Evolutionary conservation across 1,140 invertebrate species (phyloP), one percentile per base, ranked within the genome.

Genomic region (Neuroterus valhalla): DNA sequence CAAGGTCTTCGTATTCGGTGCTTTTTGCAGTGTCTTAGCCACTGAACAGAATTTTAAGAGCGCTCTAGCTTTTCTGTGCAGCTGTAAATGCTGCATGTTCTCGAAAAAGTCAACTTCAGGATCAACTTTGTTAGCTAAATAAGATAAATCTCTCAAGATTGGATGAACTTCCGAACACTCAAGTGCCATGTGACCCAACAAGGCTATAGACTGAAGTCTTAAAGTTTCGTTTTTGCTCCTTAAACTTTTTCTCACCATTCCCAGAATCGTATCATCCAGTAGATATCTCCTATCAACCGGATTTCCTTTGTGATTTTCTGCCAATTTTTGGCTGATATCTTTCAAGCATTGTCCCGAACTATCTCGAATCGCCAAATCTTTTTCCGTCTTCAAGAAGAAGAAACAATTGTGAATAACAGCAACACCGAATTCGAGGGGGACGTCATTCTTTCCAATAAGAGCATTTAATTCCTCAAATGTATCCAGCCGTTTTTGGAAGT

Each of bases 71-170:
- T 95, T 93, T 79, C 96, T 92, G 83, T 98, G 96, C 15, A 94
- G 89, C 90, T 98, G 95, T 45, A 96, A 88, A 91, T 99, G 98
- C 44, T 93, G 92, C 79, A 98, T 94, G 84, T 98, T 99, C 80
- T 98, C 96, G 85, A 98, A 99, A 90, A 99, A 98, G 88, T 99
- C 97, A 0, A 96, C 93, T 86, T 99, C 97, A 1, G 91, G 87
- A 86, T 99, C 96, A 44, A 90, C 89, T 81, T 93, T 92, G 84
- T 96, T 94, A 0, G 92, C 91, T 2, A 98, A 89, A 17, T 91
- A 86, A 1, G 92, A 88, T 38, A 98, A 90, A 89, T 98, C 96
- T n/a, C 91, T 90, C 8, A 97, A 85, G 10, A 95, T 89, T 38
- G 94, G 92, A 90, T 97, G 92, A 0, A 92, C 88, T 2, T 93